Evolutionary conservation across 2,113 vertebrate species (phyloP), one percentile per base, ranked within the genome.

Genomic region (Sitta europaea): DNA sequence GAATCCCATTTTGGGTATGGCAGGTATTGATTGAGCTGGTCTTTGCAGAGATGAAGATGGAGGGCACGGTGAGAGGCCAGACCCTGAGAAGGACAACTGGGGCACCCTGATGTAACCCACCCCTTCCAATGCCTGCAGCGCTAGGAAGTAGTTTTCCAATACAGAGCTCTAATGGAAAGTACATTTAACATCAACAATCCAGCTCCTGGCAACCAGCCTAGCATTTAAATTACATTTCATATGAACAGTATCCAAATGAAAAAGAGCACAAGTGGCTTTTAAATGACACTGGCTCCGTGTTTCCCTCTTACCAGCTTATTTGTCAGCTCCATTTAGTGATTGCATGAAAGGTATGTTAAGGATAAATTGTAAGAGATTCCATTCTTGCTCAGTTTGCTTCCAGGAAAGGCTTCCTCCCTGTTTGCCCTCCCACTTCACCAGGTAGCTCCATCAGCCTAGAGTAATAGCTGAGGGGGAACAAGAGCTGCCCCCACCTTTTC

Each of bases 101-200:
- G 84, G 43, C 74, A 76, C 19, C 55, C 86, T 85, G 55, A 85
- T 45, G 28, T 86, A 66, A 90, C 74, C 68, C 91, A 74, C 45
- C 73, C 87, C 85, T 61, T 91, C 38, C 71, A 84, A 31, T 42
- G 95, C 92, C 96, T 80, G 67, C 80, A 90, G 96, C 54, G 0
- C 77, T 87, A 90, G 92, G 89, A 96, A 93, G 70, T 18, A 47
- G 62, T 94, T 96, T 96, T 94, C 95, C 95, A 95, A 94, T 96
- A 97, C 68, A 72, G 58, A 88, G 62, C 51, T 88, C 92, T 97
- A 96, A 97, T 92, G 94, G 96, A 97, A 97, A 97, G 85, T 94
- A 77, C 93, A 92, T 76, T 92, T 36, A 86, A 84, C 88, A 95
- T 83, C 94, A 95, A 90, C 82, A 93, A 79, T 58, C 71, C 91